A percentile compares a stretch with the other conserved stretches of the same genome.
phyloP scores from a whole-genome alignment of 2,113 vertebrate species.

The Crocuta crocuta region DNA sequence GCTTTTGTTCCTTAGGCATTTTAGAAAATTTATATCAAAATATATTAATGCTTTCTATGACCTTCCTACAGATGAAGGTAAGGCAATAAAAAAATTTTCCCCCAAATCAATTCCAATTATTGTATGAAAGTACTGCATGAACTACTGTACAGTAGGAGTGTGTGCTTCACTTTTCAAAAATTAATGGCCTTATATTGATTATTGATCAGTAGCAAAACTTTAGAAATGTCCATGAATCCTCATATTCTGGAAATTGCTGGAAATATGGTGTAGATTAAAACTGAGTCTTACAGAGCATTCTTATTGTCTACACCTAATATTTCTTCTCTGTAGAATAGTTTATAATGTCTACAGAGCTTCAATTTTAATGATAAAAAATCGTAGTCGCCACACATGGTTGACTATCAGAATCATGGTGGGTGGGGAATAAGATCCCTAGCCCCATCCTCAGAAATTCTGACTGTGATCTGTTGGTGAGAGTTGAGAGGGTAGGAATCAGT shows the following conservation, averaged over 20 bases:
- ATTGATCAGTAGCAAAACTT: slow-evolving; percentile 10
- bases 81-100: neutral
- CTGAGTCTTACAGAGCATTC: neutral
- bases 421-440: neutral
- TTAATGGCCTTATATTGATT: slow-evolving; percentile 11
- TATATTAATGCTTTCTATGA: slow-evolving; percentile 64
- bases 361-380: neutral
- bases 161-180: slow-evolving; percentile 17
- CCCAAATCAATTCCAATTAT: slow-evolving; percentile 55
- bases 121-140: slow-evolving; percentile 28
- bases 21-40: slow-evolving; percentile 57
- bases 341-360: neutral
- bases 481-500: neutral
- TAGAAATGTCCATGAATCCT: neutral
- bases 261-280: neutral
- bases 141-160: neutral
- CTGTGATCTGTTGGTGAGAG: neutral
- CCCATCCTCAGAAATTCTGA: neutral
- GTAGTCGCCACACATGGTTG: neutral
- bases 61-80: slow-evolving; percentile 59
- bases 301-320: neutral
- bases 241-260: slow-evolving; percentile 19
- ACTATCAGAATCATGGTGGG: neutral
- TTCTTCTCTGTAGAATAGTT: slow-evolving; percentile 16
- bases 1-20: slow-evolving; percentile 65